phyloP scores from a whole-genome alignment of 2,113 vertebrate genomes.

The Myrmophylax atrothorax region DNA sequence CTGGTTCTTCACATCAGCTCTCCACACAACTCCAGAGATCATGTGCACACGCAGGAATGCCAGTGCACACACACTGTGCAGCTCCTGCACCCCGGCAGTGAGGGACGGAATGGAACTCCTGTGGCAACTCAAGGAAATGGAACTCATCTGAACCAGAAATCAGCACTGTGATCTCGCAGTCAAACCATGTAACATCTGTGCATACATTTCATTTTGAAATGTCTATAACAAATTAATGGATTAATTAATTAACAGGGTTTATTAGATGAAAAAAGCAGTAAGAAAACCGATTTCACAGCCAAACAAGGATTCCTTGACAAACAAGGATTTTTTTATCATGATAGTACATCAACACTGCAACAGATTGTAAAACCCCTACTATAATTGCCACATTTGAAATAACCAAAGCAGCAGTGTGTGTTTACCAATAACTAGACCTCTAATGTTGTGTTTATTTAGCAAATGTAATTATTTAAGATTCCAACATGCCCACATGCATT shows the following conservation, averaged over 20 bases:
- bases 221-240: not conserved
- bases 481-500: not conserved
- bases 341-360: not conserved
- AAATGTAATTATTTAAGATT: conserved; percentile 59
- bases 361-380: not conserved
- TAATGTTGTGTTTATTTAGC: conserved; percentile 3
- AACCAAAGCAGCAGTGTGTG: not conserved
- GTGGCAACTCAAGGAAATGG: not conserved
- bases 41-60: not conserved
- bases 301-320: not conserved
- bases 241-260: not conserved
- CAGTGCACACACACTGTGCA: not conserved
- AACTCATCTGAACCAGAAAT: not conserved
- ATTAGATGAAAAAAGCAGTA: not conserved
- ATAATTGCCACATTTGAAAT: not conserved
- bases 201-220: not conserved
- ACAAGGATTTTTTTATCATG: not conserved
- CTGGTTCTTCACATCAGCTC: conserved; percentile 22
- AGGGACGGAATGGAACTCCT: not conserved
- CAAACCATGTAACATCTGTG: not conserved
- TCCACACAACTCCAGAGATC: not conserved
- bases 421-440: not conserved
- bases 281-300: not conserved
- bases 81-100: not conserved
- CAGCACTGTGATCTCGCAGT: not conserved